Evolutionary conservation across 2,113 vertebrate species (phyloP), one percentile per base, ranked within the genome.

Genomic region (Dipodomys merriami): DNA sequence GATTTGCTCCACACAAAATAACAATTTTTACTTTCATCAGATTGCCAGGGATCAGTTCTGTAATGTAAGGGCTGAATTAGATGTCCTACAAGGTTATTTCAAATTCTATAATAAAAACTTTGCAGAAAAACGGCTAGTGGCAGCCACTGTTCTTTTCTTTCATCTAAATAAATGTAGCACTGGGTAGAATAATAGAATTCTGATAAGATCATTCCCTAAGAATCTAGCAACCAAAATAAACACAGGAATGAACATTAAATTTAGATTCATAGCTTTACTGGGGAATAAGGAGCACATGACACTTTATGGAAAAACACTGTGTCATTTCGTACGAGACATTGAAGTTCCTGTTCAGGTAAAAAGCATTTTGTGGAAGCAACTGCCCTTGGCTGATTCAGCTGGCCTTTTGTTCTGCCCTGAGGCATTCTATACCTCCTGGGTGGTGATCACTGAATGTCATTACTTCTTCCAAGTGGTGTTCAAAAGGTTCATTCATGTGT

Each of bases 401-500:
- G 89, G 29, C 15, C 49, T 90, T 91, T 86, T 74, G 87, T 87
- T 79, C 49, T 85, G 4, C 71, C 74, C 29, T 3, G 9, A 84
- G 30, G 84, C 44, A 2, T 91, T 93, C 73, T 78, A 7, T 53
- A n/a, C 35, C 73, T 85, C 69, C 35, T 69, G 7, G 1, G 35
- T 65, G 5, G 30, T 7, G 10, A 60, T 39, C 60, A 35, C 0
- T 82, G 86, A 91, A 91, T 95, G 72, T 85, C 95, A 76, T 83
- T 93, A 79, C 83, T 93, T 49, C 69, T 85, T 93, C 93, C 91
- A 96, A 90, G n/a, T 57, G 20, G 49, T 62, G 23, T 33, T 95
- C 73, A 94, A 96, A 94, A 96, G 93, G 29, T 76, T 80, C 79
- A 88, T 94, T 96, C 93, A 91, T 80, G 60, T 76, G 69, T 83